These are phyloP conservation scores for Rhinopomastus cyanomelas DNA, from an alignment of 2,113 vertebrate species.

Conservation along the genomic window DNA sequence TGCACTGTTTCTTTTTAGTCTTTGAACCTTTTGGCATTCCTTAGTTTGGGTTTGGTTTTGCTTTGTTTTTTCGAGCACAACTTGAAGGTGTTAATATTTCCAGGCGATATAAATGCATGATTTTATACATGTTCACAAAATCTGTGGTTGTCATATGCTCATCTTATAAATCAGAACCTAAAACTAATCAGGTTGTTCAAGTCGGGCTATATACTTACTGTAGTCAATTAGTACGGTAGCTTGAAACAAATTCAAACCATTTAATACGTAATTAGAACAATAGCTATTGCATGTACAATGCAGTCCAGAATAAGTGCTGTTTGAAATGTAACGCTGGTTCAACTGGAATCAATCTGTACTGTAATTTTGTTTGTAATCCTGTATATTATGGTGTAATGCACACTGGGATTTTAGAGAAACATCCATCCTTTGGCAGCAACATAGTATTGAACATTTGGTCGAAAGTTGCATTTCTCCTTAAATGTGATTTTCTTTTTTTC, in stretches of 20 bases:
- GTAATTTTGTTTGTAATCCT: conserved; percentile 86
- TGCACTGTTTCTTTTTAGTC: conserved; percentile 81
- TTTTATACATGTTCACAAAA: conserved; percentile 75
- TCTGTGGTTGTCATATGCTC: conserved; percentile 75
- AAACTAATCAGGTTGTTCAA: conserved; percentile 78
- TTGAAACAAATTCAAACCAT: conserved; percentile 79
- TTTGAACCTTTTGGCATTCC: conserved; percentile 66
- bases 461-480: conserved; percentile 77
- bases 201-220: conserved; percentile 77
- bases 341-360: conserved; percentile 82
- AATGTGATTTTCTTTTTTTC: conserved; percentile 67
- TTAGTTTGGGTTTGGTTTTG: background rate
- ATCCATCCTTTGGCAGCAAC: conserved; percentile 78
- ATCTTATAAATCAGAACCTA: conserved; percentile 76
- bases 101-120: conserved; percentile 77
- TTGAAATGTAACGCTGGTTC: conserved; percentile 83
- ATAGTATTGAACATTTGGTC: conserved; percentile 79
- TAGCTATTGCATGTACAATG: conserved; percentile 87
- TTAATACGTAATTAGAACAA: conserved; percentile 82
- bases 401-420: conserved; percentile 78
- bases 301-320: conserved; percentile 84
- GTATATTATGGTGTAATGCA: conserved; percentile 86
- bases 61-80: conserved; percentile 52
- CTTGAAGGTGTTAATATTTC: conserved; percentile 71
- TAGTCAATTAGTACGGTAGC: conserved; percentile 82